phyloP scores from a whole-genome alignment of 2,888 invertebrate species.

The Dusona sp. region DNA sequence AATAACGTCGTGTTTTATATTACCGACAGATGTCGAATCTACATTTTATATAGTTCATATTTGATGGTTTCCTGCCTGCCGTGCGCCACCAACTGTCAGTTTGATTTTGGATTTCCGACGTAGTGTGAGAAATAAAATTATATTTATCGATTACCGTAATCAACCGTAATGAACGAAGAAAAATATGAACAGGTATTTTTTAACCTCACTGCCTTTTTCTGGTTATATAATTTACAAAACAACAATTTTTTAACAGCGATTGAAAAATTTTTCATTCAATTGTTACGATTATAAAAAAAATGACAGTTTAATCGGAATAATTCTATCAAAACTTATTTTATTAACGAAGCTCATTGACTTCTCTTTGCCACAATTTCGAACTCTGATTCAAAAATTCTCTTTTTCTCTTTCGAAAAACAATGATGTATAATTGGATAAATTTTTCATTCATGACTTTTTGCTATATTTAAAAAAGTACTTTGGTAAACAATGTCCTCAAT shows the following conservation, averaged over 20 bases:
- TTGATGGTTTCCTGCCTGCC: background rate
- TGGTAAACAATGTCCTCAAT: too few relatives aligned
- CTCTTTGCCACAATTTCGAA: background rate
- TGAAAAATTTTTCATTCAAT: background rate
- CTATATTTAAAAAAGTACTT: background rate
- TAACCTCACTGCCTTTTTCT: too few relatives aligned
- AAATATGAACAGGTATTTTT: background rate
- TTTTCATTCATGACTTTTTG: background rate
- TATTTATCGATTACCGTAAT: background rate
- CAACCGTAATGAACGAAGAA: background rate
- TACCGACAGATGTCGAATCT: background rate
- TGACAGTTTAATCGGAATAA: background rate
- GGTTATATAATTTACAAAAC: background rate
- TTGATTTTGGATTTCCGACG: background rate
- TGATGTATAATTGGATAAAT: background rate
- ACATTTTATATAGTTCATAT: too few relatives aligned
- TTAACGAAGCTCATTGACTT: background rate
- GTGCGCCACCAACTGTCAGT: background rate
- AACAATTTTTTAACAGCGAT: background rate
- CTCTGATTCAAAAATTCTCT: background rate
- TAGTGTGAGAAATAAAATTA: background rate
- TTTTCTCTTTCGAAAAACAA: background rate
- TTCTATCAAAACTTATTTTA: background rate
- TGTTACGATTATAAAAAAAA: background rate
- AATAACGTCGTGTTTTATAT: background rate